phyloP scores from a whole-genome alignment of 2,888 invertebrate species.

The Hydropsyche betteni region DNA sequence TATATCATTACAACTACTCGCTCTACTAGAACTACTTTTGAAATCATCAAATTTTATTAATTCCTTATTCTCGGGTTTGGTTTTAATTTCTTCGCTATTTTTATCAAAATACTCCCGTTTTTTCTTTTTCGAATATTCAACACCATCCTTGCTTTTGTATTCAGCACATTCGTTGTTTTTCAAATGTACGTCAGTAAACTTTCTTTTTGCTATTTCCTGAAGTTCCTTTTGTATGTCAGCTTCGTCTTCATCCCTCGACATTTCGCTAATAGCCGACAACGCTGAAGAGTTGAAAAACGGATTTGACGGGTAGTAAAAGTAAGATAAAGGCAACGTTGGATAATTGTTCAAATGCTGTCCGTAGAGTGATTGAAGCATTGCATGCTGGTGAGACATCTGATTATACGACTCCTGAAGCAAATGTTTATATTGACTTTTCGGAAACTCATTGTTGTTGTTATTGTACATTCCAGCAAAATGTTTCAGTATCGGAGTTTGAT shows the following conservation, averaged over 20 bases:
- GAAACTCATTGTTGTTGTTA: slow-evolving; percentile 61
- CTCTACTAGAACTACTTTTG: slow-evolving; percentile 65
- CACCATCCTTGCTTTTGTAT: slow-evolving; percentile 35
- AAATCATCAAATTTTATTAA: slow-evolving; percentile 58
- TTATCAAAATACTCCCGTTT: slow-evolving; percentile 41
- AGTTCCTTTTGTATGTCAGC: slow-evolving; percentile 55
- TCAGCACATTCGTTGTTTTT: slow-evolving; percentile 31
- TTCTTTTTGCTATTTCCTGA: slow-evolving; percentile 56
- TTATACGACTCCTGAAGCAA: slow-evolving; percentile 61
- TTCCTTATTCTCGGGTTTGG: slow-evolving; percentile 53
- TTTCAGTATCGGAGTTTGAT: slow-evolving; percentile 63
- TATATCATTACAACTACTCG: slow-evolving; percentile 60
- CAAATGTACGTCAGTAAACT: slow-evolving; percentile 10
- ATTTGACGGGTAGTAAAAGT: slow-evolving; percentile 65
- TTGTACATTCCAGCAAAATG: slow-evolving; percentile 66
- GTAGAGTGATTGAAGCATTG: slow-evolving; percentile 63
- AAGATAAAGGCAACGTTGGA: slow-evolving; percentile 60
- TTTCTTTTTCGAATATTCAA: slow-evolving; percentile 45
- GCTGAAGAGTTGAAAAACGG: slow-evolving; percentile 55
- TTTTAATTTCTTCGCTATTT: slow-evolving; percentile 53
- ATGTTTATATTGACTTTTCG: slow-evolving; percentile 64
- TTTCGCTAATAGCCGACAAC: slow-evolving; percentile 57
- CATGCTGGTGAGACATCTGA: slow-evolving; percentile 57
- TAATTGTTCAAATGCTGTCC: slow-evolving; percentile 64
- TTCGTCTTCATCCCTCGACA: slow-evolving; percentile 59